Base-by-base conservation (phyloP, 1,140 invertebrate species). In the Cotesia vestalis region DNA sequence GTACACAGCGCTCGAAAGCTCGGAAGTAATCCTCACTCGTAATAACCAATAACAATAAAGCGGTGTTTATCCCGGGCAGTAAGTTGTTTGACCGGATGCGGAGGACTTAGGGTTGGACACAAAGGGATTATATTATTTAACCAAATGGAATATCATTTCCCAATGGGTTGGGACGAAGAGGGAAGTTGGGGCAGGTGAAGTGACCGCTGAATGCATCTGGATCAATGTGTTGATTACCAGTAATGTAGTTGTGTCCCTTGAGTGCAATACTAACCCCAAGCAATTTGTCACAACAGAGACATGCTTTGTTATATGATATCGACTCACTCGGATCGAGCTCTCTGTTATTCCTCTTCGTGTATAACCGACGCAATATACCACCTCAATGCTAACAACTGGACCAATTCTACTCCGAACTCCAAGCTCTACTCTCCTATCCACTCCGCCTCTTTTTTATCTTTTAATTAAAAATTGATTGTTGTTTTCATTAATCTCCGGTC, bases 181-280 rank as follows among this genome's bases (percentile, higher is more conserved):
- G 0, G 60, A 36, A 62, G n/a, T 3, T 12, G 60, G 51, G 59
- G 59, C 71, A 67, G 78, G 66, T 79, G 71, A 69, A 79, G 64
- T 75, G 71, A 73, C 72, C 71, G 78, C 75, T 72, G 76, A 76
- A 73, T 75, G 77, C 77, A 79, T 78, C 75, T 76, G 63, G 81
- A 78, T 80, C 81, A 82, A 79, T 78, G 74, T 77, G 77, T 78
- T 82, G 80, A 83, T 83, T 83, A 83, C 70, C 76, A 71, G 73
- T 79, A 83, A 83, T 77, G 79, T 72, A 81, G 76, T 79, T 80
- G 77, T 74, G 78, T 81, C 78, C 81, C 77, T 59, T 60, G 78
- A 79, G 80, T 80, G 74, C 61, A 75, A 77, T 81, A 74, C 77
- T 62, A 70, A 59, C 57, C 69, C 78, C 76, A 51, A 78, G 78